These are phyloP conservation scores for Myiagra hebetior DNA, from an alignment of 2,113 vertebrate genomes.

Conservation along the genomic window DNA sequence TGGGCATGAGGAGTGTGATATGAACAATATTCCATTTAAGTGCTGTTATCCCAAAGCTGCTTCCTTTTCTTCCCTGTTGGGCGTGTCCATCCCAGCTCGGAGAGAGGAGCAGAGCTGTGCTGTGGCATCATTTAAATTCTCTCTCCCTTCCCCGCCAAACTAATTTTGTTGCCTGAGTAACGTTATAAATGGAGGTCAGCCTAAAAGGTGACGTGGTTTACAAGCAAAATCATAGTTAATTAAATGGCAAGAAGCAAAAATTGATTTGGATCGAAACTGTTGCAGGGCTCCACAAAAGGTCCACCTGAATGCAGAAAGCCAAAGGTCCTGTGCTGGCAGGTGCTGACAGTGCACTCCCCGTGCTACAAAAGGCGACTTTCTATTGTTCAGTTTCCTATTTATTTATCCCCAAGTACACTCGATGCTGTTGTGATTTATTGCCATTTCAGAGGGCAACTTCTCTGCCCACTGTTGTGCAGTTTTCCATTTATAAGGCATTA, in stretches of 20 bases:
- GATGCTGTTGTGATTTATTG: slow-evolving; percentile 31
- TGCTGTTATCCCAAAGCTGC: not conserved
- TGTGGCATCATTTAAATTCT: not conserved
- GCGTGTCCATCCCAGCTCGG: fast-evolving
- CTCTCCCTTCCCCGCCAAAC: not conserved
- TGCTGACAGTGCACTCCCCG: not conserved
- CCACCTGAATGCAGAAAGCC: not conserved
- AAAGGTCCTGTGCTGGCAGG: not conserved
- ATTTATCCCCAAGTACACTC: not conserved
- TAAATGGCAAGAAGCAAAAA: slow-evolving; percentile 48
- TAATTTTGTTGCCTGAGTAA: slow-evolving; percentile 28
- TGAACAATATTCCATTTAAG: not conserved
- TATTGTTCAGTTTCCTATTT: slow-evolving; percentile 18
- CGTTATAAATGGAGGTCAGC: slow-evolving; percentile 41
- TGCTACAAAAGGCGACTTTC: not conserved
- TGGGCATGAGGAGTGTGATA: not conserved
- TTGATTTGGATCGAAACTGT: slow-evolving; percentile 10
- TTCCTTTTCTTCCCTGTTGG: not conserved
- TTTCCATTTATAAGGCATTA: slow-evolving; percentile 41
- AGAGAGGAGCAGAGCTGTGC: not conserved
- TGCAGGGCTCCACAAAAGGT: not conserved
- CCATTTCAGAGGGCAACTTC: not conserved
- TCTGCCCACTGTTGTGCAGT: not conserved
- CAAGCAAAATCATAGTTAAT: slow-evolving; percentile 53
- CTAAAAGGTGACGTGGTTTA: slow-evolving; percentile 33